Conservation (phyloP, 2,888 invertebrate species). For the Trissonchulus latispiculum region DNA sequence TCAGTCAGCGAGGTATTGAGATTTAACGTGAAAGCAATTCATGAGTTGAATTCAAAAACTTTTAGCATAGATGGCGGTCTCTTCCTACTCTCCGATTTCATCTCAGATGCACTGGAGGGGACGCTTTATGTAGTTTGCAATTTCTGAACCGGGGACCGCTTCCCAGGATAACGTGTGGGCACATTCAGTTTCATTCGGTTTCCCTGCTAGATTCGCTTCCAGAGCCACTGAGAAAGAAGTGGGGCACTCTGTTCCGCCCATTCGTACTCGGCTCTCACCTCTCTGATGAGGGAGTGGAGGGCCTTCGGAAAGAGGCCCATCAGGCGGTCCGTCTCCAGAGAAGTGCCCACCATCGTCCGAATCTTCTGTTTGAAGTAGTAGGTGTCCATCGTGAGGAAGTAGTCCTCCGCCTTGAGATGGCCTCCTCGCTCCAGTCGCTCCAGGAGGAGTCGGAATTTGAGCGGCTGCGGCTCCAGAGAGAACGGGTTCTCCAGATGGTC, state of each 20-base stretch:
- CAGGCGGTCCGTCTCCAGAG: background rate
- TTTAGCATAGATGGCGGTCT: no score
- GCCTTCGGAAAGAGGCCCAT: background rate
- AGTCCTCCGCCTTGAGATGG: background rate
- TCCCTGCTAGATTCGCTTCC: background rate
- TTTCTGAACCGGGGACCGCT: no score
- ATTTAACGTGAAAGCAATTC: no score
- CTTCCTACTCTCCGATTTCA: no score
- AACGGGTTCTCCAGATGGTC: background rate
- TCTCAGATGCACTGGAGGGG: no score
- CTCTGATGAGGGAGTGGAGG: background rate
- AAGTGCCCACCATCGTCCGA: background rate
- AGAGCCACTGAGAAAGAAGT: background rate
- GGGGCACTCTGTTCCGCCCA: background rate
- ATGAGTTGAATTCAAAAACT: no score
- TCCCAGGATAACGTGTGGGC: no score
- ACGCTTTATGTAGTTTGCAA: no score
- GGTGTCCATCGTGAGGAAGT: background rate
- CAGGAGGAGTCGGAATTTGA: background rate
- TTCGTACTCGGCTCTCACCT: background rate
- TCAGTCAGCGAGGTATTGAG: no score
- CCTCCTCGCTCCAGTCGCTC: background rate
- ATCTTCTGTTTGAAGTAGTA: background rate
- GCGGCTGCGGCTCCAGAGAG: background rate
- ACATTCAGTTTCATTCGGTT: no score